Conservation (phyloP, 2,888 invertebrate species). For the Drosophila mimetica region DNA sequence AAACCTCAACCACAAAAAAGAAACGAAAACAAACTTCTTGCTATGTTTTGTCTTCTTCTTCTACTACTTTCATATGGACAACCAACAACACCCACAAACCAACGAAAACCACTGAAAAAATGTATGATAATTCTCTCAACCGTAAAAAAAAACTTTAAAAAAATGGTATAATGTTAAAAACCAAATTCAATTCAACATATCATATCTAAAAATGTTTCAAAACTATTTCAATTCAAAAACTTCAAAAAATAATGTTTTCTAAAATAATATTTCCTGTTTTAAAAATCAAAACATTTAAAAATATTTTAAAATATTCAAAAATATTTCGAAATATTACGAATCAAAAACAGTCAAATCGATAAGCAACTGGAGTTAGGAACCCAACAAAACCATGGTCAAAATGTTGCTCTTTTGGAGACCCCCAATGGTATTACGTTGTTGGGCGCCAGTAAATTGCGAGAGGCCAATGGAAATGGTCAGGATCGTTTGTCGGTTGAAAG, state of each 20-base stretch:
- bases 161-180: too few relatives aligned
- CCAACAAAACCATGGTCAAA: constrained; percentile 78
- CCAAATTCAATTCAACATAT: too few relatives aligned
- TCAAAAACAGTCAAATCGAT: constrained; percentile 42
- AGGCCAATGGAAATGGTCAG: constrained; percentile 40
- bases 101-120: constrained; percentile 50
- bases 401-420: constrained; percentile 82
- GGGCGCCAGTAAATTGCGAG: constrained; percentile 64
- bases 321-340: not conserved
- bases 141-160: not conserved
- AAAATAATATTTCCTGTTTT: not conserved
- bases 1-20: constrained; percentile 25
- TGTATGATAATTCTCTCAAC: not conserved
- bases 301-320: not conserved
- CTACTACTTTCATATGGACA: constrained; percentile 71
- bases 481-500: constrained; percentile 69
- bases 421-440: constrained; percentile 82
- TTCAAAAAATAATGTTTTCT: not conserved
- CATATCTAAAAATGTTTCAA: too few relatives aligned
- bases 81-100: constrained; percentile 43
- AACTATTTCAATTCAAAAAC: not conserved
- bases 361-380: constrained; percentile 64
- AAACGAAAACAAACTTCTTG: constrained; percentile 39
- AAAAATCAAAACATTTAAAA: constrained; percentile 19
- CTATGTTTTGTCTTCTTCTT: constrained; percentile 49